These are phyloP conservation scores for Heteromormyrus szaboi DNA, from an alignment of 2,797 vertebrate genomes.

Conservation along the genomic window DNA sequence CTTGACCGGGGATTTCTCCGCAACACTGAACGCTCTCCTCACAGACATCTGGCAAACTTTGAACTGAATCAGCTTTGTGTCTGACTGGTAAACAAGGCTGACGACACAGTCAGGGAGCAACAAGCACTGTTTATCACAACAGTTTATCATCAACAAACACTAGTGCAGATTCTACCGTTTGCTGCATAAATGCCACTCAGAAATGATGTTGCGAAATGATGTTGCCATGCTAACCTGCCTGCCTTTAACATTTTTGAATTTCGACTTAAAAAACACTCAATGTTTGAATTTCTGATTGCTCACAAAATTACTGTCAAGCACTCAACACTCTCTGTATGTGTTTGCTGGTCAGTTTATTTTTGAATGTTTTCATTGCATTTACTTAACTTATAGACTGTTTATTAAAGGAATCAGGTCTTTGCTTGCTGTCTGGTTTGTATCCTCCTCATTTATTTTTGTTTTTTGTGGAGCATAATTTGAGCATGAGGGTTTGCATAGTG, in stretches of 20 bases:
- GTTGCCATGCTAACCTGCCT: neutral
- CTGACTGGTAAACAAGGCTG: neutral
- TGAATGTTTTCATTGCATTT: neutral
- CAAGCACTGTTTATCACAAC: neutral
- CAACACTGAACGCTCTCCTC: conserved; percentile 3
- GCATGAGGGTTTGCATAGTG: neutral
- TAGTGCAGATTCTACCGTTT: neutral
- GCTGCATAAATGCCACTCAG: neutral
- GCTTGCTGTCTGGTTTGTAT: neutral
- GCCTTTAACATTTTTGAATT: neutral
- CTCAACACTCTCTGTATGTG: neutral
- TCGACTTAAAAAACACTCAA: too few species aligned
- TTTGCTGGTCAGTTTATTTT: neutral
- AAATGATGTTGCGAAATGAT: neutral
- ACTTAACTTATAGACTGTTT: neutral
- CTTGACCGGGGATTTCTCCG: neutral
- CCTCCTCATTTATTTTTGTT: too few species aligned
- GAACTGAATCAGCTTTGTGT: neutral
- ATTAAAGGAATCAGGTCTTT: neutral
- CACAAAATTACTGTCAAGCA: neutral
- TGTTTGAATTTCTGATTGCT: neutral
- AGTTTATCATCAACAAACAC: neutral
- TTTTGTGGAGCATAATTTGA: neutral
- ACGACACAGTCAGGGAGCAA: neutral
- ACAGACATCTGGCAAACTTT: conserved; percentile 28